A percentile compares a stretch with the other conserved stretches of the same genome.
Conservation (phyloP, 2,888 invertebrate genomes). For the Cephus pygmeus region DNA sequence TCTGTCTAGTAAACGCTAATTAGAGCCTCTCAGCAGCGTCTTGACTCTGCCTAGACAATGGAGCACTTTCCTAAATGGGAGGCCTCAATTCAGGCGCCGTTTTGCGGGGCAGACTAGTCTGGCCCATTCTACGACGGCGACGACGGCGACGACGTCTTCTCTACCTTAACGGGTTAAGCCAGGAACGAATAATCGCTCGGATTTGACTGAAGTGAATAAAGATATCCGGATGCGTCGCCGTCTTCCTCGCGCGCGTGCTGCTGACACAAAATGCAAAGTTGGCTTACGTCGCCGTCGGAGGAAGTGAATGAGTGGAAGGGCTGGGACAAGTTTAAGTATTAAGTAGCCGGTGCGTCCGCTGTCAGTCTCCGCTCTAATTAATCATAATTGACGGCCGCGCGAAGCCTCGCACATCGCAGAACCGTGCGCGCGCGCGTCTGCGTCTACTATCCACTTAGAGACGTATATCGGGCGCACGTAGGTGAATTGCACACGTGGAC, state of each 20-base stretch:
- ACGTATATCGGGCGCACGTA: no score
- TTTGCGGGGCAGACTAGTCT: background rate
- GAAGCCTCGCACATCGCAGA: constrained; percentile 61
- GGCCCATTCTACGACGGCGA: no score
- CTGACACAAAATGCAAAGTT: constrained; percentile 4
- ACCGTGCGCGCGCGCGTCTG: constrained; percentile 5
- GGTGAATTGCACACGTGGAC: background rate
- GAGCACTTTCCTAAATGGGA: constrained; percentile 12
- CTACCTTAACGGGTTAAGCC: no score
- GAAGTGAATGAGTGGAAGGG: constrained; percentile 47
- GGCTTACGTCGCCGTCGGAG: constrained; percentile 21
- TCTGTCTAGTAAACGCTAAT: constrained; percentile 52
- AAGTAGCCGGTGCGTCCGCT: constrained; percentile 64
- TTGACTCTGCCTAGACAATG: background rate
- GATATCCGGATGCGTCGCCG: no score
- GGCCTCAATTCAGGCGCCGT: constrained; percentile 10
- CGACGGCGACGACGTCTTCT: no score
- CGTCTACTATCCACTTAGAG: no score
- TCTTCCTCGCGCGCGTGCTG: no score
- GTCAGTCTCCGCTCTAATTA: constrained; percentile 66
- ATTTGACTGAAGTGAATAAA: no score
- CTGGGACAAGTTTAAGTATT: constrained; percentile 60
- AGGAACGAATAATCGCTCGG: no score
- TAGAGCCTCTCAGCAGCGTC: constrained; percentile 41
- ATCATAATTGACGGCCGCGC: constrained; percentile 65